These are phyloP conservation scores for Lycophotia porphyrea DNA, from an alignment of 2,888 invertebrate genomes.

Conservation along the genomic window DNA sequence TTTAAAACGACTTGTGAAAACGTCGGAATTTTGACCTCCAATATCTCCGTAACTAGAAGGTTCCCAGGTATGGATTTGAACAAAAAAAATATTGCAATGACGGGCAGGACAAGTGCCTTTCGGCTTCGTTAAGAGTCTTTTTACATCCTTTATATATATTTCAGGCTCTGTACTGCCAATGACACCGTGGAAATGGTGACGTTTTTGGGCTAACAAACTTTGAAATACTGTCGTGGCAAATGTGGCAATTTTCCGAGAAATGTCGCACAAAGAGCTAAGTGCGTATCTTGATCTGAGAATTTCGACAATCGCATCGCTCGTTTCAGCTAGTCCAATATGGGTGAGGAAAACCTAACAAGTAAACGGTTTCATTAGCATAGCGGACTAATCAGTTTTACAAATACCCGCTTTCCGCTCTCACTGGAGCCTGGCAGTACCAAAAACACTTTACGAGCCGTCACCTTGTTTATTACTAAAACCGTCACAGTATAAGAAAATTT, in stretches of 20 bases:
- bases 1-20: no score
- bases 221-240: neutral
- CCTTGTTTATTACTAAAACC: slow-evolving; percentile 85
- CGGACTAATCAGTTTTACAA: no score
- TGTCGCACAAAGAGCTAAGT: neutral
- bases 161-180: neutral
- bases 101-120: no score
- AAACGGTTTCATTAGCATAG: no score
- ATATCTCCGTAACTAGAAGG: no score
- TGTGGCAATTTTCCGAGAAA: neutral
- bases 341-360: neutral
- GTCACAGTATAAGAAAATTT: slow-evolving; percentile 79
- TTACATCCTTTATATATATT: no score
- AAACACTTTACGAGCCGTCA: slow-evolving; percentile 86
- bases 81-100: no score
- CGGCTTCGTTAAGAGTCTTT: no score
- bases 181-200: neutral
- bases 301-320: neutral
- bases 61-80: no score
- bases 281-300: neutral
- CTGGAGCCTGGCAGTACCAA: slow-evolving; percentile 65
- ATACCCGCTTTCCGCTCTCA: slow-evolving; percentile 40
- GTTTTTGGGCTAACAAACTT: neutral
- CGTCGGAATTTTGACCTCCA: no score
- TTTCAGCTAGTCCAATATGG: neutral